phyloP scores from a whole-genome alignment of 2,888 invertebrate species.

The Nysson spinosus region DNA sequence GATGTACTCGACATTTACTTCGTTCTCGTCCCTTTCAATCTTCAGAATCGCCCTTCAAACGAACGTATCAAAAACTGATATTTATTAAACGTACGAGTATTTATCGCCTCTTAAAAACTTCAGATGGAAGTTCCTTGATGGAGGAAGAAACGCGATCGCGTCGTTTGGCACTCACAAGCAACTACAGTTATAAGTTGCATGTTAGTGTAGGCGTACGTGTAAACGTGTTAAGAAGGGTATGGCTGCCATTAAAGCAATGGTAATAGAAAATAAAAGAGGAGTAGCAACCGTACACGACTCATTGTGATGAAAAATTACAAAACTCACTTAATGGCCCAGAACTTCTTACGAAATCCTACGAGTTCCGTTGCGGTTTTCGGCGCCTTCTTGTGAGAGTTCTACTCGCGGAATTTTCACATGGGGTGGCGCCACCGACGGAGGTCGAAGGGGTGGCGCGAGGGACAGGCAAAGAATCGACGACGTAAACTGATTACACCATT shows the following conservation, averaged over 20 bases:
- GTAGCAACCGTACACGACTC: conserved; percentile 2
- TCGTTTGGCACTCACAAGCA: background rate
- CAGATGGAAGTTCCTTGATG: too few species aligned
- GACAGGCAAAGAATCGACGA: conserved; percentile 14
- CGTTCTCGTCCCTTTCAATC: too few species aligned
- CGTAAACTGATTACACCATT: too few species aligned
- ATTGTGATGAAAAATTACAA: conserved; percentile 39
- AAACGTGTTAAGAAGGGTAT: background rate
- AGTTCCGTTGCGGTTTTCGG: conserved; percentile 53
- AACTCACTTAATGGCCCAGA: conserved; percentile 28
- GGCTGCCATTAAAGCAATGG: conserved; percentile 14
- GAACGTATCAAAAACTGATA: too few species aligned
- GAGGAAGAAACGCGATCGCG: background rate
- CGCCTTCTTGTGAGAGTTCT: conserved; percentile 37
- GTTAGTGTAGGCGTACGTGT: background rate
- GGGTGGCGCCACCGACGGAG: background rate
- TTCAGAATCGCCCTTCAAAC: too few species aligned
- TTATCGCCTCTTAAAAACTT: too few species aligned
- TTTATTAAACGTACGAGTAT: too few species aligned
- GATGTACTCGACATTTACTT: too few species aligned
- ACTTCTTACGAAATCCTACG: too few species aligned
- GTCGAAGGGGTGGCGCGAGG: background rate
- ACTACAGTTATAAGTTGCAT: background rate
- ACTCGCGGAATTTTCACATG: conserved; percentile 45
- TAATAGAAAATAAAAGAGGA: conserved; percentile 23